Conservation (phyloP, 1,140 invertebrate genomes). For the Druon quercuslanigerum region DNA sequence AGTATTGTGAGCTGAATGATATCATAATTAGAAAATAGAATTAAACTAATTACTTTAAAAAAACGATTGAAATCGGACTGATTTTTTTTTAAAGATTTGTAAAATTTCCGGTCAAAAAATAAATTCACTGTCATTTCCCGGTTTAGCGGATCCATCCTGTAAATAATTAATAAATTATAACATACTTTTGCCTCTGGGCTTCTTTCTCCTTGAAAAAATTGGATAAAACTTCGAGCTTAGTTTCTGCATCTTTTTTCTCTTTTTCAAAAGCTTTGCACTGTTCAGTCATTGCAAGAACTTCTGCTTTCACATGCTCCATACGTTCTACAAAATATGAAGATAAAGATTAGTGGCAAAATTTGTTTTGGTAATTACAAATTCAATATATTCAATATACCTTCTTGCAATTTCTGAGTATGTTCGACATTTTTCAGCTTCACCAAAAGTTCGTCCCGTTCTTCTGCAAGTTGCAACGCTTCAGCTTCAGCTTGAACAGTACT, state of each 20-base stretch:
- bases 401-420: slow-evolving; percentile 69
- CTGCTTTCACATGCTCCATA: slow-evolving; percentile 70
- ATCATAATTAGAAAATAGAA: too few species aligned
- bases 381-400: slow-evolving; percentile 58
- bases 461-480: slow-evolving; percentile 61
- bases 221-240: slow-evolving; percentile 88
- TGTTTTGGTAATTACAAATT: slow-evolving; percentile 1
- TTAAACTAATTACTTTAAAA: too few species aligned
- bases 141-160: too few species aligned
- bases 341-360: background rate
- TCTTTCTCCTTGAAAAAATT: slow-evolving; percentile 94
- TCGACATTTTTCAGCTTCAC: slow-evolving; percentile 69
- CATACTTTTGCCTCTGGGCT: slow-evolving; percentile 87
- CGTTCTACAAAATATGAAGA: slow-evolving; percentile 65
- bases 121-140: too few species aligned
- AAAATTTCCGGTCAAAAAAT: too few species aligned
- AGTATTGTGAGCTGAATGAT: too few species aligned
- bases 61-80: too few species aligned
- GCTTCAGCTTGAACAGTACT: slow-evolving; percentile 68
- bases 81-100: too few species aligned
- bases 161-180: slow-evolving; percentile 40
- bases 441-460: slow-evolving; percentile 70
- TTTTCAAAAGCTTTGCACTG: slow-evolving; percentile 84
- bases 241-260: slow-evolving; percentile 87
- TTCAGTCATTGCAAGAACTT: slow-evolving; percentile 77